Percentiles rank a stretch among this genome's conserved stretches.
Conservation (phyloP, 2,797 vertebrate genomes). For the Melanotaenia parkinsoni region DNA sequence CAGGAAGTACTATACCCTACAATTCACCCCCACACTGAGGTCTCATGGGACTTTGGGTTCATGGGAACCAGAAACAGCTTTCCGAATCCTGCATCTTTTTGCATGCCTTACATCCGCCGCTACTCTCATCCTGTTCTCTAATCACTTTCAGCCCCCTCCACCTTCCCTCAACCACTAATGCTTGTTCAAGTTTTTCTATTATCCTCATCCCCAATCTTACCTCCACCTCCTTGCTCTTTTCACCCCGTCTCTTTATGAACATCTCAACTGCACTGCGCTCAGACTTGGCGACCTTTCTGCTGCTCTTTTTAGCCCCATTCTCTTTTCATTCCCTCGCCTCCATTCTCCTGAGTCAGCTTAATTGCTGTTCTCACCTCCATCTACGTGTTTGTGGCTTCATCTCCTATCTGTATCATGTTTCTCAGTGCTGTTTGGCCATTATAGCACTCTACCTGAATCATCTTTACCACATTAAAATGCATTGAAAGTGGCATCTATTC, state of each 20-base stretch:
- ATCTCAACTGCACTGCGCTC: slow-evolving; percentile 30
- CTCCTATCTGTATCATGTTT: slow-evolving; percentile 58
- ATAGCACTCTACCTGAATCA: slow-evolving; percentile 58
- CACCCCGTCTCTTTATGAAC: slow-evolving; percentile 47
- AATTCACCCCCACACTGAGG: slow-evolving; percentile 55
- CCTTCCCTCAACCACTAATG: not conserved
- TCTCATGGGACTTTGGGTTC: slow-evolving; percentile 70
- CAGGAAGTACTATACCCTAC: slow-evolving; percentile 65
- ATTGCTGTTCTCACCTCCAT: slow-evolving; percentile 64
- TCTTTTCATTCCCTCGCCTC: slow-evolving; percentile 49
- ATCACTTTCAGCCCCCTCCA: slow-evolving; percentile 37
- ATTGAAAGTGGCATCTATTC: slow-evolving; percentile 19
- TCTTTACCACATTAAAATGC: slow-evolving; percentile 27
- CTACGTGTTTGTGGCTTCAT: slow-evolving; percentile 55
- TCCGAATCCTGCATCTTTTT: slow-evolving; percentile 38
- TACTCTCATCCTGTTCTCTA: slow-evolving; percentile 31
- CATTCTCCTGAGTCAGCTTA: slow-evolving; percentile 74
- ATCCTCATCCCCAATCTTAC: slow-evolving; percentile 22
- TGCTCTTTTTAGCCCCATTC: slow-evolving; percentile 48
- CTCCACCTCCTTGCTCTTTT: slow-evolving; percentile 33
- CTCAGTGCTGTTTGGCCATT: slow-evolving; percentile 32
- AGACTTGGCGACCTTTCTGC: slow-evolving; percentile 57
- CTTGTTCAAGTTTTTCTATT: slow-evolving; percentile 18
- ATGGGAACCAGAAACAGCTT: slow-evolving; percentile 72
- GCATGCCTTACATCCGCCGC: slow-evolving; percentile 53